Base-by-base conservation (phyloP, 2,888 invertebrate genomes). In the Parnassius mnemosyne region DNA sequence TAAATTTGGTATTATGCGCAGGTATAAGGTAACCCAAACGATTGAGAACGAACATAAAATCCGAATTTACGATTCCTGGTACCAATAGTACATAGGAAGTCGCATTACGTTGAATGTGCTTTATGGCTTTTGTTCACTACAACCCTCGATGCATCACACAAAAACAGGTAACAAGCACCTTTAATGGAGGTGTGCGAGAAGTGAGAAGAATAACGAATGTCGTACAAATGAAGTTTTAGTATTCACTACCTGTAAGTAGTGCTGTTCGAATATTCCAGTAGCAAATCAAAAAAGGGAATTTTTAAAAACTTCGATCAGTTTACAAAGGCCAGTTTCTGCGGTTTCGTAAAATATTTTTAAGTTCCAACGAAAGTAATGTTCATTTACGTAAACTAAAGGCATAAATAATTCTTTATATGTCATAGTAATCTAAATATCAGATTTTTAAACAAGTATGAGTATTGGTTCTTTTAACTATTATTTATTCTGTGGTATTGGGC, bases 201-300 rank as follows among this genome's bases (percentile, higher is more conserved):
- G 64, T 68, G 69, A 68, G 64, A 66, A 59, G 75, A 78, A 78
- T 76, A 72, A 64, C 68, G 71, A 72, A 75, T 70, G 64, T 65
- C 61, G 46, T 50, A 34, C 61, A 66, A 53, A 63, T 64, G 53
- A 71, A 69, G 72, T 71, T 72, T 74, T 69, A 70, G 73, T 72
- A 76, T 77, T 72, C 75, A 63, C 58, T 20, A 64, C 66, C 66
- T 67, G 66, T 61, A 41, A 62, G 5, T 50, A 13, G 53, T 72
- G 76, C 75, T 76, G 71, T 1, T 16, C 70, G 65, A 54, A 74
- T 74, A 74, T 75, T 52, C 55, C n/a, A 46, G 58, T 59, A 20
- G 49, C 58, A 63, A 59, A 55, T 63, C 49, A 43, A 64, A 43
- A 64, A 57, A 65, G 55, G 47, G 57, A 64, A 66, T 65, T 65